A percentile compares a stretch with the other conserved stretches of the same genome.
Conservation (phyloP, 1,140 invertebrate genomes). For the Tetranychus cinnabarinus region DNA sequence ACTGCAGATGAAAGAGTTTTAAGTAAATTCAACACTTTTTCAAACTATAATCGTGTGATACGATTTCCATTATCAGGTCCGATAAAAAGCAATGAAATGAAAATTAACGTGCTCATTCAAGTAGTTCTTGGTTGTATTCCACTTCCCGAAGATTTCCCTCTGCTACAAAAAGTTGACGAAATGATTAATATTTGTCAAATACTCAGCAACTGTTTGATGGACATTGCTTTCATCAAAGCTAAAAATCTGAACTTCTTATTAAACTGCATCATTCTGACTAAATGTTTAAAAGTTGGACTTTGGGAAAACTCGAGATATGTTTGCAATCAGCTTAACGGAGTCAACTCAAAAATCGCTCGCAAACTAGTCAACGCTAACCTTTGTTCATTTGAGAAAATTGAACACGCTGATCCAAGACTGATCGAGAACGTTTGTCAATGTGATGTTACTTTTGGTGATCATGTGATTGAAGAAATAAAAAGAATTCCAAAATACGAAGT, state of each 20-base stretch:
- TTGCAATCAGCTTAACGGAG: constrained; percentile 38
- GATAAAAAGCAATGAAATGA: constrained; percentile 35
- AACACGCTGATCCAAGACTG: constrained; percentile 39
- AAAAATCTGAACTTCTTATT: constrained; percentile 19
- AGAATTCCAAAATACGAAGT: not conserved
- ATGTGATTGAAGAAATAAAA: not conserved
- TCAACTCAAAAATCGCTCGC: constrained; percentile 35
- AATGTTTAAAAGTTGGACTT: constrained; percentile 24
- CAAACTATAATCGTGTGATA: constrained; percentile 21
- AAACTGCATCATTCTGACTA: constrained; percentile 19
- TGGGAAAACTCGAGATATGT: constrained; percentile 50
- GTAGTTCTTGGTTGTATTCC: constrained; percentile 38
- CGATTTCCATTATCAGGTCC: constrained; percentile 35
- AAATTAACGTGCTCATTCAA: constrained; percentile 46
- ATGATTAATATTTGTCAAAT: constrained; percentile 39
- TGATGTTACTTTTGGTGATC: constrained; percentile 27
- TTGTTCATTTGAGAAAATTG: constrained; percentile 34
- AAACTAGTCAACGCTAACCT: constrained; percentile 38
- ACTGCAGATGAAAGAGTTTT: constrained; percentile 32
- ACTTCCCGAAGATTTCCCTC: constrained; percentile 27
- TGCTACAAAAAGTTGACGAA: constrained; percentile 40
- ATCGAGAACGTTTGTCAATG: constrained; percentile 35
- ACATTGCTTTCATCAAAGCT: constrained; percentile 19
- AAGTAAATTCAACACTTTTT: constrained; percentile 30
- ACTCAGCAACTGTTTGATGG: constrained; percentile 34